Evolutionary conservation across 2,888 invertebrate genomes (phyloP), one percentile per base, ranked within the genome.

Genomic region (Diarsia rubi): DNA sequence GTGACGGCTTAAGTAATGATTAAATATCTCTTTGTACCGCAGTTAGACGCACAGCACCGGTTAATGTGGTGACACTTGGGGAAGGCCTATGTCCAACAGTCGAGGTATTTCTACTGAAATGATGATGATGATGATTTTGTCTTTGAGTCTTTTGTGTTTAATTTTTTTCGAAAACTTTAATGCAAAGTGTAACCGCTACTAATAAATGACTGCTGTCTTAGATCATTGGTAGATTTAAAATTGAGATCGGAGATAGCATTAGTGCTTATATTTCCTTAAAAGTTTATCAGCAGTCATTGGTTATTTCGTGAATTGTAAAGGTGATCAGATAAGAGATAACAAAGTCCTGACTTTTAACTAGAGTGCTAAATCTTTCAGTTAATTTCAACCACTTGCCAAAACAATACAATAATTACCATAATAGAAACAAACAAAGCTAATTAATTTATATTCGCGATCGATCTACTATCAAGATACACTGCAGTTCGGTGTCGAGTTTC

Each of bases 351-450:
- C 69, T 68, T 69, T 71, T 57, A 71, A 70, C 71, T 44, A 24
- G 19, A 63, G 42, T 57, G 3, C 16, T 44, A 63, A 76, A 78
- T 78, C 31, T 81, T 81, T 70, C 76, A 76, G 60, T 19, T 49
- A 64, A 73, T 63, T 72, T 78, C 54, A 44, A 81, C 49, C 59
- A 77, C 72, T 65, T 81, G 49, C 81, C 68, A 60, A 75, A 81
- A 81, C 82, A 81, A 78, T 77, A 72, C 81, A 67, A 54, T 65
- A 72, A 81, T 81, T 80, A 80, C 19, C 80, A 80, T 80, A 80
- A 86, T 86, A 79, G 75, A 86, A 86, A 86, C 86, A 86, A 86
- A 86, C 86, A 86, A 68, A 75, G 73, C 73, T 83, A 86, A 86
- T 86, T 81, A 85, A 86, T 86, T 76, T 78, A 84, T 81, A 84